phyloP scores from a whole-genome alignment of 2,113 vertebrate species.

The Hemibagrus wyckioides region DNA sequence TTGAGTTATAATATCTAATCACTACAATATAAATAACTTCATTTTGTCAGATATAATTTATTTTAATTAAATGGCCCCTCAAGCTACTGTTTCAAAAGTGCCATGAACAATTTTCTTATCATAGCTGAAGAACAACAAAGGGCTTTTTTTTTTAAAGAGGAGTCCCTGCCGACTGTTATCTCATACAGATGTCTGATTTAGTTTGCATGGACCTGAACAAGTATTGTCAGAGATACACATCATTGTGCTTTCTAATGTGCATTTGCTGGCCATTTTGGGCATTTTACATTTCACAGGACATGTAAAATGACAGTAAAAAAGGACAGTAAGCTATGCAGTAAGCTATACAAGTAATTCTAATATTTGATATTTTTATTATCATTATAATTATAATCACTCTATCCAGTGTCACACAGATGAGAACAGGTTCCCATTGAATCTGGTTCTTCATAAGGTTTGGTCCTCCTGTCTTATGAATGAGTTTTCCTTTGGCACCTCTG shows the following conservation, averaged over 20 bases:
- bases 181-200: neutral
- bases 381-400: neutral
- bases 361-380: neutral
- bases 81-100: neutral
- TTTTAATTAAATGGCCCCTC: neutral
- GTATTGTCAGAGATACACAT: neutral
- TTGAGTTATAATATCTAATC: neutral
- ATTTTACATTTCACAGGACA: neutral
- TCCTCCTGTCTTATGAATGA: neutral
- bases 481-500: neutral
- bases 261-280: neutral
- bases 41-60: neutral
- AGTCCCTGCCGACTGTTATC: constrained; percentile 49
- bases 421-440: neutral
- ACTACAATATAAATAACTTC: neutral
- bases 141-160: neutral
- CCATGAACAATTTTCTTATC: neutral
- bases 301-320: too few relatives aligned
- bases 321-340: neutral
- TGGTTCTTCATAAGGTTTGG: neutral
- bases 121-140: neutral
- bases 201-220: neutral
- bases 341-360: too few relatives aligned
- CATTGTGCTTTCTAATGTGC: neutral
- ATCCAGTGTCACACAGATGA: neutral